Evolutionary conservation across 2,113 vertebrate species (phyloP), one percentile per base, ranked within the genome.

Genomic region (Lamprotornis superbus): DNA sequence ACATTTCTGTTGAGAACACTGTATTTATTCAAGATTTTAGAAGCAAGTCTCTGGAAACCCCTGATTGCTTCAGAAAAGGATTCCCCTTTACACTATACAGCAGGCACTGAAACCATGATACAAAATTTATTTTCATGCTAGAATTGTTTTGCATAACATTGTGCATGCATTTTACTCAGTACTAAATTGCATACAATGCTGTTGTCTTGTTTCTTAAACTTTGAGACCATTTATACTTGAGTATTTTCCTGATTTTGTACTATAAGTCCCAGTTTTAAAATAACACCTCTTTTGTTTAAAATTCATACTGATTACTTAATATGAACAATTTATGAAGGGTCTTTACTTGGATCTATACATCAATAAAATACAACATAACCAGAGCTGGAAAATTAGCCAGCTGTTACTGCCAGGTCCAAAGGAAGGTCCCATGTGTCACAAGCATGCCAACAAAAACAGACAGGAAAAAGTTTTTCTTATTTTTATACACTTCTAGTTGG

Each of bases 51-150:
- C 97, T 98, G 97, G 97, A 97, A 98, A 96, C 97, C 95, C 97
- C 97, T 96, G 44, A 95, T 97, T 61, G 74, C 97, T 98, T 98
- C 97, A 96, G 97, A 97, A 98, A 98, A 98, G 97, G 98, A 98
- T 98, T 98, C 98, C 98, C 96, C 97, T 98, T 98, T 98, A 98
- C 95, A 98, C 96, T 98, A 97, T 97, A 98, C 97, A 98, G 96
- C 96, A 98, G 97, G 97, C 97, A 98, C 96, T 95, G 97, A 98
- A 98, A 98, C 97, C 97, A 96, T 98, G 97, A 97, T 99, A 99
- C 98, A 99, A 99, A 99, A 99, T 99, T 99, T 99, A 99, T 99
- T 99, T 90, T 99, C 99, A 99, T 99, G 99, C 99, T 99, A 97
- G 98, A 98, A 98, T 98, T 97, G 97, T 98, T 99, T 99, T 99